Evolutionary conservation across 2,888 invertebrate genomes (phyloP).

Genomic region (Troides aeacus): DNA sequence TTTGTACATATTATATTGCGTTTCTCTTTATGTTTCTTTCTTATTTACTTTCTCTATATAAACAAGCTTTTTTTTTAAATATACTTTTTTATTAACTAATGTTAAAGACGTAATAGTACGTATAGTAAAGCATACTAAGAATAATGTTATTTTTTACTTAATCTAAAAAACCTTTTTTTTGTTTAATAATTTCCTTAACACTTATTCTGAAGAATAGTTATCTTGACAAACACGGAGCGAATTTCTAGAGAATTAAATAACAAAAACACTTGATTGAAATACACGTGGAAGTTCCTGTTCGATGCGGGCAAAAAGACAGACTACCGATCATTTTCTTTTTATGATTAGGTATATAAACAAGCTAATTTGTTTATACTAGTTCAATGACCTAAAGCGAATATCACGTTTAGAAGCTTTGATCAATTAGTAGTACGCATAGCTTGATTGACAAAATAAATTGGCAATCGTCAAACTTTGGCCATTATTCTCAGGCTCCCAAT

Average conservation of each 20-base stretch:
- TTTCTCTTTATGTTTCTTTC: no score
- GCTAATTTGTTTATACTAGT: not conserved
- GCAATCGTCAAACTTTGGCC: slow-evolving; percentile 41
- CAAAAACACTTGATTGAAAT: not conserved
- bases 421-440: slow-evolving; percentile 17
- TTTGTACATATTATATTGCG: no score
- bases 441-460: slow-evolving; percentile 29
- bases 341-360: not conserved
- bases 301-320: not conserved
- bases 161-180: no score
- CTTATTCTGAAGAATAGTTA: no score
- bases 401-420: slow-evolving; percentile 3
- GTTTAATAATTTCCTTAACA: no score
- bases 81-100: no score
- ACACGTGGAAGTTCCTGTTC: not conserved
- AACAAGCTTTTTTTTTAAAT: no score
- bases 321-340: not conserved
- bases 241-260: not conserved
- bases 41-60: no score
- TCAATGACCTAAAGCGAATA: slow-evolving; percentile 5
- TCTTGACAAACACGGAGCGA: not conserved
- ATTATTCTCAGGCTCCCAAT: slow-evolving; percentile 40
- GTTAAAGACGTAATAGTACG: no score
- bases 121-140: no score
- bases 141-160: no score